Percentiles rank a stretch among this genome's conserved stretches.
Evolutionary conservation across 2,113 vertebrate species (phyloP).

Genomic region (Eolophus roseicapilla): DNA sequence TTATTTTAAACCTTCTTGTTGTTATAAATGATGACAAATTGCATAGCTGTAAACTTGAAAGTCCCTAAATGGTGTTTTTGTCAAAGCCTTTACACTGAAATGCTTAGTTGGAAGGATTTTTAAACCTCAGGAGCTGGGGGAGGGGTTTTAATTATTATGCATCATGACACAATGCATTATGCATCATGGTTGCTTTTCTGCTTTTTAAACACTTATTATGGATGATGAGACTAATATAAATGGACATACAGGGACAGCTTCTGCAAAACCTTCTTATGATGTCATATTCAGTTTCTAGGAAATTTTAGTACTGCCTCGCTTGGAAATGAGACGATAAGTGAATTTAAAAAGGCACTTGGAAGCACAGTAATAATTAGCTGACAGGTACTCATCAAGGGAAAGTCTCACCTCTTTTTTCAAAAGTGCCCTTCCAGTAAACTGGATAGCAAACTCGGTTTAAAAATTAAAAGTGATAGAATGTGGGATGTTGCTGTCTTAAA

Average conservation of each 20-base stretch:
- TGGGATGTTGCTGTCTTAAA: not conserved
- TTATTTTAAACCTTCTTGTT: constrained; percentile 44
- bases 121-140: constrained; percentile 56
- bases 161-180: constrained; percentile 70
- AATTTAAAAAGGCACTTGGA: not conserved
- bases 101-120: constrained; percentile 72
- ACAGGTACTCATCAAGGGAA: constrained; percentile 13
- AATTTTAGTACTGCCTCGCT: not conserved
- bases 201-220: constrained; percentile 68
- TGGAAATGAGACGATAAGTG: not conserved
- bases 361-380: constrained; percentile 32
- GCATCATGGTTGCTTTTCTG: constrained; percentile 70
- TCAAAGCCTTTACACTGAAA: constrained; percentile 73
- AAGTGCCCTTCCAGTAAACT: not conserved
- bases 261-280: constrained; percentile 50
- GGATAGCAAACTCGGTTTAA: not conserved
- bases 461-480: not conserved
- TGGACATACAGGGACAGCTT: constrained; percentile 35
- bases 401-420: not conserved
- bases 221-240: constrained; percentile 67
- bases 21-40: constrained; percentile 75
- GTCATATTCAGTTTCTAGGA: constrained; percentile 50
- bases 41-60: constrained; percentile 64
- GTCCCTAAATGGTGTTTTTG: constrained; percentile 74
- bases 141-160: constrained; percentile 70